These are phyloP conservation scores for Regulus satrapa DNA, from an alignment of 2,113 vertebrate species.

Conservation along the genomic window DNA sequence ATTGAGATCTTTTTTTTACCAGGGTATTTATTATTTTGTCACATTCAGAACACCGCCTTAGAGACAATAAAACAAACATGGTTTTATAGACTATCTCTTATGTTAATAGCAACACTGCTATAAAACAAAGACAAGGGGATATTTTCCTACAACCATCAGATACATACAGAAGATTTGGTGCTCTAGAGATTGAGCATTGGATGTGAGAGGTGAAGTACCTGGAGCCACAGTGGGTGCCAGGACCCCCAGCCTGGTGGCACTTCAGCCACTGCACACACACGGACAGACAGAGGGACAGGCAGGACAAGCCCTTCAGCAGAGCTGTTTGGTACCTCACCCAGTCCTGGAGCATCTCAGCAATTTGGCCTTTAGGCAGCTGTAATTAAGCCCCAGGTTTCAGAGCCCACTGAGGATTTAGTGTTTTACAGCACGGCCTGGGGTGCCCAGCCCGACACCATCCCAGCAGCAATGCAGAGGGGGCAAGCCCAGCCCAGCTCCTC, in stretches of 20 bases:
- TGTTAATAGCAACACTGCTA: background rate
- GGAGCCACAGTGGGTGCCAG: background rate
- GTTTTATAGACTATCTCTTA: background rate
- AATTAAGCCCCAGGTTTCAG: background rate
- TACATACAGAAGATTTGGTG: background rate
- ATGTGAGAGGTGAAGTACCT: background rate
- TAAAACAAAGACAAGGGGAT: background rate
- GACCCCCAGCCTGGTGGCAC: background rate
- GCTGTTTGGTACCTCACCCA: background rate
- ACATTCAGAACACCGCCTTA: slow-evolving; percentile 18
- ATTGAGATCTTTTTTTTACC: background rate
- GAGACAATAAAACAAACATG: background rate
- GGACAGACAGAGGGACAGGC: background rate
- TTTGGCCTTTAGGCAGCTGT: background rate
- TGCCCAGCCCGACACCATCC: accelerated
- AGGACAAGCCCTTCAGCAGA: background rate
- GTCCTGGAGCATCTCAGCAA: background rate
- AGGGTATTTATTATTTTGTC: background rate
- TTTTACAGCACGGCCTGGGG: background rate
- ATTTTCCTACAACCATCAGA: background rate
- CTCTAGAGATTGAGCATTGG: accelerated
- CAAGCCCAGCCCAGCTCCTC: background rate
- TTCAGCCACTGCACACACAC: background rate
- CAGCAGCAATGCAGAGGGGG: accelerated
- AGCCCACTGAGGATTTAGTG: background rate